phyloP scores from a whole-genome alignment of 2,113 vertebrate species.

The Numenius arquata region DNA sequence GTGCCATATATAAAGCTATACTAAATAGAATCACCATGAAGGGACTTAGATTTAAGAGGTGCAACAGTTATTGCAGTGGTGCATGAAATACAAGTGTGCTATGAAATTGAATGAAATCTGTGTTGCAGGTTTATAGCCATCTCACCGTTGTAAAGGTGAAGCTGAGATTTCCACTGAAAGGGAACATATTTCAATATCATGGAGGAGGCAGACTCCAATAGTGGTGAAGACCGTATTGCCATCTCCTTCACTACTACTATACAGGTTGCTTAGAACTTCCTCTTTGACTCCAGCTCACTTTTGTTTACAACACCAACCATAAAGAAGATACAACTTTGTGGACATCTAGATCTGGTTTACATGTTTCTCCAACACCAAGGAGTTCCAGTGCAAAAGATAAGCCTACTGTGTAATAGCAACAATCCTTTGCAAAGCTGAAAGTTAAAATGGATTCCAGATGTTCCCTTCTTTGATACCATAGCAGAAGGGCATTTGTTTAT shows the following conservation, averaged over 20 bases:
- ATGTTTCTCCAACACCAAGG: too few species aligned
- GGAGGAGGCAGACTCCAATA: slow-evolving; percentile 42
- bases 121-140: slow-evolving; percentile 62
- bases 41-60: slow-evolving; percentile 68
- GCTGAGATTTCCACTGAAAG: slow-evolving; percentile 69
- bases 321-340: slow-evolving; percentile 18
- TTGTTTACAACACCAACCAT: slow-evolving; percentile 66
- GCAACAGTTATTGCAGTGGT: slow-evolving; percentile 67
- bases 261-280: slow-evolving; percentile 23
- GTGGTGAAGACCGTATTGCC: slow-evolving; percentile 15
- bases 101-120: slow-evolving; percentile 51
- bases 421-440: too few species aligned
- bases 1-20: slow-evolving; percentile 74
- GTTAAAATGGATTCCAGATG: too few species aligned
- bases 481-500: too few species aligned
- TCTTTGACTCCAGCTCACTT: slow-evolving; percentile 21
- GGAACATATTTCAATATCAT: slow-evolving; percentile 28
- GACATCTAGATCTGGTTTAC: too few species aligned
- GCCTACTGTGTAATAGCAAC: too few species aligned
- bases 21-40: slow-evolving; percentile 52
- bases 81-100: slow-evolving; percentile 56
- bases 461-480: too few species aligned
- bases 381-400: too few species aligned
- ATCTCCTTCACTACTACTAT: slow-evolving; percentile 35
- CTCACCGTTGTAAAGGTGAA: slow-evolving; percentile 54